Evolutionary conservation across 1,140 invertebrate species (phyloP).

Genomic region (Periplaneta americana): DNA sequence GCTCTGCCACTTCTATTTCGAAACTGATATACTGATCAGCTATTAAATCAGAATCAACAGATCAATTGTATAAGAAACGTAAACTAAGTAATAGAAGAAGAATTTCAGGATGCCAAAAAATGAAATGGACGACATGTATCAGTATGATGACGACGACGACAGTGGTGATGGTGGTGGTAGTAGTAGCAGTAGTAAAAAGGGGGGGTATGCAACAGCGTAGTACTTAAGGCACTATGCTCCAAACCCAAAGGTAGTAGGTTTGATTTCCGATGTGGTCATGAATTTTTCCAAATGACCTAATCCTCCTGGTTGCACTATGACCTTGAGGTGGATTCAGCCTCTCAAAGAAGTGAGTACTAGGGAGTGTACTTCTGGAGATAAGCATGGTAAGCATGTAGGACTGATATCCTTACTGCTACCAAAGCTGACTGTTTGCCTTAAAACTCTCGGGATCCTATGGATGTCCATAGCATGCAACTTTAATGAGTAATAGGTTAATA

Average conservation of each 20-base stretch:
- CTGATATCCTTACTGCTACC: background rate
- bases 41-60: no score
- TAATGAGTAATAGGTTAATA: background rate
- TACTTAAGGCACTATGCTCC: background rate
- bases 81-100: no score
- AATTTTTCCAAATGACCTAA: background rate
- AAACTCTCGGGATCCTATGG: background rate
- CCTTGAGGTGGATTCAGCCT: background rate
- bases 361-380: no score
- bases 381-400: no score
- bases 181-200: background rate
- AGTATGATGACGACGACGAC: background rate
- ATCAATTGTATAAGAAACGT: no score
- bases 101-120: no score
- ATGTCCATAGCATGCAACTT: background rate
- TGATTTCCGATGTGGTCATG: background rate
- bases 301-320: background rate
- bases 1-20: no score
- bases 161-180: background rate
- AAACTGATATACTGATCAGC: no score
- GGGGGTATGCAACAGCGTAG: background rate
- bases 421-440: background rate
- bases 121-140: no score
- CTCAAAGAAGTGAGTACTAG: background rate
- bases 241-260: background rate